phyloP scores from a whole-genome alignment of 1,140 invertebrate species.

The Physella acuta region DNA sequence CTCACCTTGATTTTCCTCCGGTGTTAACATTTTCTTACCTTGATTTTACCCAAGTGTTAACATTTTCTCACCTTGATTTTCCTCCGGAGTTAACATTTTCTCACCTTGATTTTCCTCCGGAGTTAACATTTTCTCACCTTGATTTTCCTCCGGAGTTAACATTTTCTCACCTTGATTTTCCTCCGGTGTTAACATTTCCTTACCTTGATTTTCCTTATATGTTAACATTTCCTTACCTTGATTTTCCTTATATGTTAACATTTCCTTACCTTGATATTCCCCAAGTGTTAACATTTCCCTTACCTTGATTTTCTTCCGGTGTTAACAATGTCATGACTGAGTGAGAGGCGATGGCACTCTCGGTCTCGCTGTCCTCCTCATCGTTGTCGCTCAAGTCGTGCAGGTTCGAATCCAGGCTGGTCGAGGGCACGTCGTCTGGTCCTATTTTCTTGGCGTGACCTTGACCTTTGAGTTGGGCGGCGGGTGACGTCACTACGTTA shows the following conservation, averaged over 20 bases:
- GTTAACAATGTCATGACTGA: slow-evolving; percentile 33
- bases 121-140: not conserved
- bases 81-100: too few relatives aligned
- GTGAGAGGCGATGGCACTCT: slow-evolving; percentile 27
- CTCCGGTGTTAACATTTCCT: not conserved
- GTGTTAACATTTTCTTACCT: too few relatives aligned
- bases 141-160: not conserved
- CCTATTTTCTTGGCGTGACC: slow-evolving; percentile 9
- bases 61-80: too few relatives aligned
- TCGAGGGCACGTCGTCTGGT: slow-evolving; percentile 1
- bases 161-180: not conserved
- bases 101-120: not conserved
- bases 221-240: not conserved
- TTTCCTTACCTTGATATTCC: not conserved
- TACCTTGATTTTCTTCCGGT: slow-evolving; percentile 35
- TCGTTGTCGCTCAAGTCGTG: slow-evolving; percentile 19
- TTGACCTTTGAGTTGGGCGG: slow-evolving; percentile 34
- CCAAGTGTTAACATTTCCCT: not conserved
- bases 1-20: too few relatives aligned
- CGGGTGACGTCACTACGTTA: not conserved
- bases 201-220: not conserved
- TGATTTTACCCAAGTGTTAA: too few relatives aligned
- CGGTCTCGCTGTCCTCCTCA: slow-evolving; percentile 32
- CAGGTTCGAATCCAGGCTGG: slow-evolving; percentile 10
- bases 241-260: not conserved